Percentiles rank a stretch among this genome's conserved stretches.
Conservation (phyloP, 2,113 vertebrate species). For the Brachyhypopomus occidentalis region DNA sequence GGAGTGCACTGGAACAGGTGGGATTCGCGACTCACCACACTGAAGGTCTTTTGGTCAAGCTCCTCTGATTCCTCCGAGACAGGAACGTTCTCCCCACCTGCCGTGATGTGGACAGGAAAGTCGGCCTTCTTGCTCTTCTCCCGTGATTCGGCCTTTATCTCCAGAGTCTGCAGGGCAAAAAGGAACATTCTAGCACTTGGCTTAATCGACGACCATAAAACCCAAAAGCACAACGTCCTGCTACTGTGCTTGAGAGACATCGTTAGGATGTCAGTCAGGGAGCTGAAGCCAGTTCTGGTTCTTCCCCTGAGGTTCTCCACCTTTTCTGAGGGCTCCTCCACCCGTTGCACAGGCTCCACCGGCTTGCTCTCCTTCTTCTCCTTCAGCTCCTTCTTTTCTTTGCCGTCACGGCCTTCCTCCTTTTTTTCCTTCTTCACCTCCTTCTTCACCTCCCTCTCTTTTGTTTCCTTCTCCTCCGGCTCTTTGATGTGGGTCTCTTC, state of each 20-base stretch:
- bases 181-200: neutral
- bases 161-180: slow-evolving; percentile 69
- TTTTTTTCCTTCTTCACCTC: slow-evolving; percentile 85
- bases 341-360: slow-evolving; percentile 80
- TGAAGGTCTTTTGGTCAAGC: slow-evolving; percentile 97
- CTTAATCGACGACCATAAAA: neutral
- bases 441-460: slow-evolving; percentile 81
- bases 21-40: slow-evolving; percentile 81
- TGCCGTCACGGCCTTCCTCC: slow-evolving; percentile 82
- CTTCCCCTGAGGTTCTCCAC: slow-evolving; percentile 49
- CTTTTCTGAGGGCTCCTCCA: slow-evolving; percentile 84
- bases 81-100: slow-evolving; percentile 82
- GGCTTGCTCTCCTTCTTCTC: slow-evolving; percentile 84
- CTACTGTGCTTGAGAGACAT: neutral
- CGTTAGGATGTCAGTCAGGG: neutral
- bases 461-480: slow-evolving; percentile 79
- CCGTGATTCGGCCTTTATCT: slow-evolving; percentile 82
- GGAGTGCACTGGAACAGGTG: neutral
- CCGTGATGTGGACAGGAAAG: slow-evolving; percentile 85
- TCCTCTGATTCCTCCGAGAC: slow-evolving; percentile 93
- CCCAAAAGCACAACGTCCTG: neutral
- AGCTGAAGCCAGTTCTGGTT: slow-evolving; percentile 8
- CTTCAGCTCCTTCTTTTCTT: slow-evolving; percentile 85
- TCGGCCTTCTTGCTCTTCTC: slow-evolving; percentile 87
- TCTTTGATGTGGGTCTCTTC: slow-evolving; percentile 78